Conservation (phyloP, 2,113 vertebrate genomes). For the Antechinus stuartii region DNA sequence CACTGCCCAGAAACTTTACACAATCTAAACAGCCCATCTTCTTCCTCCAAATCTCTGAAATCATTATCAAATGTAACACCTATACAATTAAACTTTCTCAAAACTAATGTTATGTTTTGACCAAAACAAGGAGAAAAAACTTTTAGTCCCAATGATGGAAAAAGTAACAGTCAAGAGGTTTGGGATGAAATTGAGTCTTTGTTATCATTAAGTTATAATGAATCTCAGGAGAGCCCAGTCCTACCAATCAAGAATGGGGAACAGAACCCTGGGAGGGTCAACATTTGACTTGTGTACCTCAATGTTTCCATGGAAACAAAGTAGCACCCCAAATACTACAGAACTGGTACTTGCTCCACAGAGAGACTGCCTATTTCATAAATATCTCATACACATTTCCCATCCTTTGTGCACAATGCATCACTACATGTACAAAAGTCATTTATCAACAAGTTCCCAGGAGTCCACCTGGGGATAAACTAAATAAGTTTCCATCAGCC, state of each 20-base stretch:
- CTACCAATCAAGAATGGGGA: conserved; percentile 43
- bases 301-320: conserved; percentile 58
- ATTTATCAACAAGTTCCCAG: not conserved
- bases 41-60: conserved; percentile 1
- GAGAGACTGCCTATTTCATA: conserved; percentile 46
- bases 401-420: not conserved
- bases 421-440: not conserved
- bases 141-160: conserved; percentile 47
- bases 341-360: conserved; percentile 8
- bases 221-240: conserved; percentile 48
- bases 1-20: not conserved
- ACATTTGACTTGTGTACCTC: not conserved
- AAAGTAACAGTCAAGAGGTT: conserved; percentile 49
- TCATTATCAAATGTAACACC: not conserved
- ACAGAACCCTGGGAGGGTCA: conserved; percentile 48
- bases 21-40: not conserved
- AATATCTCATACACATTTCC: conserved; percentile 6
- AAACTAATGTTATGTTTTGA: conserved; percentile 22
- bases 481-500: conserved; percentile 9
- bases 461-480: not conserved
- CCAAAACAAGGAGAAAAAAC: not conserved
- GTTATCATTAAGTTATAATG: conserved; percentile 26
- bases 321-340: conserved; percentile 38
- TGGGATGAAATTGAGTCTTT: conserved; percentile 39
- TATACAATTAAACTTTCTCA: conserved; percentile 23